A percentile compares a stretch with the other conserved stretches of the same genome.
phyloP scores from a whole-genome alignment of 2,113 vertebrate genomes.

The Pandion haliaetus region DNA sequence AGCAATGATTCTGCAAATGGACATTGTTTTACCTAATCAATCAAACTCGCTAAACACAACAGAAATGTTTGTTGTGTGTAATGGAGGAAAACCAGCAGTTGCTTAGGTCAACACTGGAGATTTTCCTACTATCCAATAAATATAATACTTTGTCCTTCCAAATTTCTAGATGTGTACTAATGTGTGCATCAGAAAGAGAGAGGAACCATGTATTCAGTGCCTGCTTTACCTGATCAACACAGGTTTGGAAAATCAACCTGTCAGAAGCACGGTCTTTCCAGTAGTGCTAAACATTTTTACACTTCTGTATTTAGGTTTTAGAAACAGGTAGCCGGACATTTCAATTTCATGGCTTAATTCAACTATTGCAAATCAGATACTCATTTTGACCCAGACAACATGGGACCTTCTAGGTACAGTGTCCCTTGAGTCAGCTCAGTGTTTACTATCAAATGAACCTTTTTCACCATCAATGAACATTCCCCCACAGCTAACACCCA shows the following conservation, averaged over 20 bases:
- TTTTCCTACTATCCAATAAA: background rate
- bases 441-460: background rate
- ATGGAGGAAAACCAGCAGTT: background rate
- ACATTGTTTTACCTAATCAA: background rate
- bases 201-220: background rate
- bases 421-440: background rate
- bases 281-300: background rate
- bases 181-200: background rate
- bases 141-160: background rate
- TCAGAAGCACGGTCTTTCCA: background rate
- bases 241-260: background rate
- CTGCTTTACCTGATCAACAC: background rate
- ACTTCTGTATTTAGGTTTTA: background rate
- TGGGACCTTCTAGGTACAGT: background rate
- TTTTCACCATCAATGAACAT: background rate
- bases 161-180: background rate
- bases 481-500: background rate
- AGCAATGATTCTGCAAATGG: background rate
- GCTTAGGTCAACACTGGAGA: background rate
- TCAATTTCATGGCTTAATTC: background rate
- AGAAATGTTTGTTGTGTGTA: background rate
- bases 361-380: background rate
- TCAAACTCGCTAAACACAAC: background rate
- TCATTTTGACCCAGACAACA: background rate
- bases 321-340: background rate